Conservation (phyloP, 2,797 vertebrate genomes). For the Myoxocephalus aenaeus region DNA sequence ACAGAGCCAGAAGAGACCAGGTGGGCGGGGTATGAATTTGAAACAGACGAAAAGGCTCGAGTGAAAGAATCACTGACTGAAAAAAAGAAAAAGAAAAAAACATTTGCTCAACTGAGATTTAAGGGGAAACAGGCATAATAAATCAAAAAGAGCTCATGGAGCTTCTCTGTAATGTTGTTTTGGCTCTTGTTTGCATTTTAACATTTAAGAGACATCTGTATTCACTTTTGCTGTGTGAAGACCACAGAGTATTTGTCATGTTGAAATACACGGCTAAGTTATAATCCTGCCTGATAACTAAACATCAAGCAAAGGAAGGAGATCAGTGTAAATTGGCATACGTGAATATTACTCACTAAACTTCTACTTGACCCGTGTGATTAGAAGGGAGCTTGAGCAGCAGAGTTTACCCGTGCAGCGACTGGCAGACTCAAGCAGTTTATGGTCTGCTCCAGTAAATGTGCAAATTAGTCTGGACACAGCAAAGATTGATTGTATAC, state of each 20-base stretch:
- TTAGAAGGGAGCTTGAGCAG: constrained; percentile 61
- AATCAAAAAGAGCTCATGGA: constrained; percentile 56
- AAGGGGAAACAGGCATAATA: constrained; percentile 64
- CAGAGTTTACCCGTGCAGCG: constrained; percentile 44
- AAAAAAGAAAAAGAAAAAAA: constrained; percentile 10
- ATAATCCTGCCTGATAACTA: constrained; percentile 47
- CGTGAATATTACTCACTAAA: constrained; percentile 59
- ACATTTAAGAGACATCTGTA: constrained; percentile 60
- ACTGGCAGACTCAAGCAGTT: constrained; percentile 45
- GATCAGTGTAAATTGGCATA: constrained; percentile 58
- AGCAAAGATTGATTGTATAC: constrained; percentile 63
- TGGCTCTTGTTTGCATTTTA: constrained; percentile 50
- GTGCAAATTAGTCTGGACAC: constrained; percentile 59
- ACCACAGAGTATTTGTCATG: constrained; percentile 45
- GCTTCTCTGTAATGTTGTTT: constrained; percentile 52
- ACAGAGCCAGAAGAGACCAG: constrained; percentile 28
- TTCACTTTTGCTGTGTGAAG: constrained; percentile 48
- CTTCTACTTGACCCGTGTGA: constrained; percentile 70
- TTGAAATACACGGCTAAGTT: constrained; percentile 44
- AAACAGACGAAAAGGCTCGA: constrained; percentile 59
- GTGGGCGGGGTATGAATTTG: constrained; percentile 52
- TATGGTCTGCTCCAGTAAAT: constrained; percentile 59
- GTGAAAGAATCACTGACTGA: constrained; percentile 31
- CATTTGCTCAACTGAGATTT: constrained; percentile 57
- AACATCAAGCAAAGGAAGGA: constrained; percentile 60